Evolutionary conservation across 2,113 vertebrate species (phyloP).

Genomic region (Takifugu flavidus): DNA sequence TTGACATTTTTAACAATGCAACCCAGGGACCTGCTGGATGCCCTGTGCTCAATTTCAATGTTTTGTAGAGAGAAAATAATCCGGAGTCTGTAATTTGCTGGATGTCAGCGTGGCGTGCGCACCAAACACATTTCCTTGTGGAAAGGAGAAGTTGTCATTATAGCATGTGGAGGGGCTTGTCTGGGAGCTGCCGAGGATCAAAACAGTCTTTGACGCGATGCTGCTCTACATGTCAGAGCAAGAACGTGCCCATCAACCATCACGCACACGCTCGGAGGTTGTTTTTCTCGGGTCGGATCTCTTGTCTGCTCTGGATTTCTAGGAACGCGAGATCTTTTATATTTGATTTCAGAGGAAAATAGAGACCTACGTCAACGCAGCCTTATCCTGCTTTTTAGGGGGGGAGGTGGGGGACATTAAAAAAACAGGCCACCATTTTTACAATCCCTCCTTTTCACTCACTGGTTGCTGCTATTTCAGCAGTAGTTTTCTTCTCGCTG

Average conservation of each 20-base stretch:
- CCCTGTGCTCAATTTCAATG: conserved; percentile 11
- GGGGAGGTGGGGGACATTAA: background rate
- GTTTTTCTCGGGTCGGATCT: conserved; percentile 38
- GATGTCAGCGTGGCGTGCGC: conserved; percentile 33
- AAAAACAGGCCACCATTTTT: conserved; percentile 12
- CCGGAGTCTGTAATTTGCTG: conserved; percentile 52
- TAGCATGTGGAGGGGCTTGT: conserved; percentile 54
- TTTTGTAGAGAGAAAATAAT: conserved; percentile 51
- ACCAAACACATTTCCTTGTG: conserved; percentile 57
- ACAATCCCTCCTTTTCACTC: conserved; percentile 30
- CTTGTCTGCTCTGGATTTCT: conserved; percentile 4
- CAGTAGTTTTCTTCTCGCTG: conserved; percentile 44
- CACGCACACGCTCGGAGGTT: conserved; percentile 15
- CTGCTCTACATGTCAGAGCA: conserved; percentile 59
- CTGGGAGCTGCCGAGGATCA: conserved; percentile 47
- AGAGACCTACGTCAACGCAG: background rate
- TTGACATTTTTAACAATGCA: background rate
- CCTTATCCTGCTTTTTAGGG: background rate
- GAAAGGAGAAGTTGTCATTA: conserved; percentile 69
- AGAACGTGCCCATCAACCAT: conserved; percentile 40
- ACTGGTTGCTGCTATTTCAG: conserved; percentile 27
- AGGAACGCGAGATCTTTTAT: background rate
- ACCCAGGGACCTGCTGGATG: background rate
- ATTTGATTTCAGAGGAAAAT: background rate
- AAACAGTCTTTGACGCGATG: conserved; percentile 64